phyloP scores from a whole-genome alignment of 2,888 invertebrate species.

The Polyploca ridens region DNA sequence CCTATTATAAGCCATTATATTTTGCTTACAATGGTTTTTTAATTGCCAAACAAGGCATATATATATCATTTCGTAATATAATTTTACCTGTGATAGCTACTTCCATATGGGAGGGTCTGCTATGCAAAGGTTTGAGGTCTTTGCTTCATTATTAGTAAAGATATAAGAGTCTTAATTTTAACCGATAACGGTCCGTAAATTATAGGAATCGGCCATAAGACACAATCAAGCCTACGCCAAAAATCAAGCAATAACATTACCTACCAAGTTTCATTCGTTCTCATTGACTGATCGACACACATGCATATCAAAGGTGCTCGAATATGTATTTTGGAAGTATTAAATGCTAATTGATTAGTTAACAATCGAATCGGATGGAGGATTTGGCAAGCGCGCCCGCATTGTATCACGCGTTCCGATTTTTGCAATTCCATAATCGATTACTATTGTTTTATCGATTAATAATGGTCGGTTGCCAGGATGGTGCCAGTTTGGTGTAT shows the following conservation, averaged over 20 bases:
- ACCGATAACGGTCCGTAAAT: too few species aligned
- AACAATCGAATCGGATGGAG: conserved; percentile 40
- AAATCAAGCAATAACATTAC: neutral
- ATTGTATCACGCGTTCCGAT: conserved; percentile 59
- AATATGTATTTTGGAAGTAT: neutral
- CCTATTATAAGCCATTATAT: too few species aligned
- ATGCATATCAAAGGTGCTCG: neutral
- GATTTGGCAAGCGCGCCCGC: conserved; percentile 57
- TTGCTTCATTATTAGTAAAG: too few species aligned
- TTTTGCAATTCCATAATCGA: conserved; percentile 48
- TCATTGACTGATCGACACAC: neutral
- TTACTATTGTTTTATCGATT: conserved; percentile 23
- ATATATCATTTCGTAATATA: too few species aligned
- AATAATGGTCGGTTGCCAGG: conserved; percentile 11
- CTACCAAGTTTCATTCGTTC: neutral
- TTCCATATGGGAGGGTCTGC: too few species aligned
- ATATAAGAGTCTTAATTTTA: too few species aligned
- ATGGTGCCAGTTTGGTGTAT: conserved; percentile 28
- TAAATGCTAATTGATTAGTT: conserved; percentile 29
- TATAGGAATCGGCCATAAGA: too few species aligned
- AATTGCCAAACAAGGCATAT: too few species aligned
- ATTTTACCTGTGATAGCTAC: too few species aligned
- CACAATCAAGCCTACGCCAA: too few species aligned
- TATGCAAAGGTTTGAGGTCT: too few species aligned
- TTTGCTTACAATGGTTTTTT: too few species aligned